phyloP scores from a whole-genome alignment of 2,113 vertebrate species.

The Neogobius melanostomus region DNA sequence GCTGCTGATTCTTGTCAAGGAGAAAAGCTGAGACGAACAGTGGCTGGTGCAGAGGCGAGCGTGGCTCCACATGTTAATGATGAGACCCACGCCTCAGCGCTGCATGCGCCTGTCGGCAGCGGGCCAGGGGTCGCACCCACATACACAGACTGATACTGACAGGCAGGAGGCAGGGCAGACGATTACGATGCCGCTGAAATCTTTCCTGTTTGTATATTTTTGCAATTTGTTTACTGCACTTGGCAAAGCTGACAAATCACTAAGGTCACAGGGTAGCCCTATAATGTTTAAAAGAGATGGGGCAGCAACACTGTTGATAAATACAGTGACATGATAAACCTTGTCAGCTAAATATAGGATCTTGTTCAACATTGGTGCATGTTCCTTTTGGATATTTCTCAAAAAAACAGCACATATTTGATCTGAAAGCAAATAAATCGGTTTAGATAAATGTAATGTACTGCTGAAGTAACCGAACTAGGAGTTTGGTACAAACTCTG shows the following conservation, averaged over 20 bases:
- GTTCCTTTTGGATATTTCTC: too few species aligned
- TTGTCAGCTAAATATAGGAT: too few species aligned
- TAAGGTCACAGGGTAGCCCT: too few species aligned
- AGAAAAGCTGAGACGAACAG: slow-evolving; percentile 50
- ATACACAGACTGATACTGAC: slow-evolving; percentile 33
- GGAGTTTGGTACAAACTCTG: too few species aligned
- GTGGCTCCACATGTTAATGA: slow-evolving; percentile 74
- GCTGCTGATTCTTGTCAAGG: slow-evolving; percentile 39
- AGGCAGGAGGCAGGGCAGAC: neutral
- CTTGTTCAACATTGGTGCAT: too few species aligned
- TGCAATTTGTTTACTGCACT: neutral
- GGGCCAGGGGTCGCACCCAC: slow-evolving; percentile 64
- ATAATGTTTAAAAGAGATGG: too few species aligned
- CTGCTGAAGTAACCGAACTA: too few species aligned
- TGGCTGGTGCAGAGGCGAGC: slow-evolving; percentile 56
- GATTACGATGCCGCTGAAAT: neutral
- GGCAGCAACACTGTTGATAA: too few species aligned
- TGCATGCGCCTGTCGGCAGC: slow-evolving; percentile 48
- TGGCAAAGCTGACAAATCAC: neutral
- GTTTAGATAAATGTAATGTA: too few species aligned
- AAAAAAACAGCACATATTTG: too few species aligned
- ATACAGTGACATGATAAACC: too few species aligned
- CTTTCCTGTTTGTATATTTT: neutral
- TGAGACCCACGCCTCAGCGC: slow-evolving; percentile 50
- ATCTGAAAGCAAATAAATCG: too few species aligned